These are phyloP conservation scores for Oreochromis aureus DNA, from an alignment of 2,113 vertebrate genomes.

Conservation along the genomic window DNA sequence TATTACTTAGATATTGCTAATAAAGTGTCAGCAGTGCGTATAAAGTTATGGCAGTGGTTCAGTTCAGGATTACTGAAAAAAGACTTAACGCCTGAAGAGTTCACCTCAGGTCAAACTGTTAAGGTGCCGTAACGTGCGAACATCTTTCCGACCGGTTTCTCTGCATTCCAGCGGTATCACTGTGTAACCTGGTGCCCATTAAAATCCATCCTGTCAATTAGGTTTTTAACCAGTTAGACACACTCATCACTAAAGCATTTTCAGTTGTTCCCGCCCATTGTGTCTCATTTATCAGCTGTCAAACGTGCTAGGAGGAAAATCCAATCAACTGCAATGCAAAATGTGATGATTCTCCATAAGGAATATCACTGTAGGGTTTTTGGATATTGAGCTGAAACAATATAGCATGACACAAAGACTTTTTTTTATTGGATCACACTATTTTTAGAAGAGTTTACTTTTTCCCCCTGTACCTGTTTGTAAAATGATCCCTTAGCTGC, in stretches of 20 bases:
- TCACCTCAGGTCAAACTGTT: background rate
- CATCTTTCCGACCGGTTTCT: background rate
- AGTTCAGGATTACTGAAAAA: background rate
- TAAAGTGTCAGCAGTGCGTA: background rate
- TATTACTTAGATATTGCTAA: background rate
- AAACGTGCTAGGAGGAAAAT: constrained; percentile 2
- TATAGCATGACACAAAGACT: background rate
- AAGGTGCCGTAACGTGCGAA: background rate
- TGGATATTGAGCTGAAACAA: background rate
- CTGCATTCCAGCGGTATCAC: constrained; percentile 3
- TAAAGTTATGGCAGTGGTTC: background rate
- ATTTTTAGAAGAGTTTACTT: background rate
- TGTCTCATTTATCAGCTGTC: constrained; percentile 12
- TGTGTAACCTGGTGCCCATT: background rate
- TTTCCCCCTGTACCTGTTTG: background rate
- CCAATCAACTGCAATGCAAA: background rate
- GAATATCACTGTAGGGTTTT: background rate
- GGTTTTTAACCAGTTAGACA: background rate
- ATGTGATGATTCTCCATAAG: background rate
- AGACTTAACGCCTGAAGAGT: background rate
- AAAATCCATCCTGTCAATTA: background rate
- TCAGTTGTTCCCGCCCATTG: background rate
- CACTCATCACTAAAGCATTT: background rate
- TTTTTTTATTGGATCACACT: background rate
- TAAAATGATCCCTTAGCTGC: background rate